Conservation (phyloP, 2,113 vertebrate species). For the Crypturellus undulatus region DNA sequence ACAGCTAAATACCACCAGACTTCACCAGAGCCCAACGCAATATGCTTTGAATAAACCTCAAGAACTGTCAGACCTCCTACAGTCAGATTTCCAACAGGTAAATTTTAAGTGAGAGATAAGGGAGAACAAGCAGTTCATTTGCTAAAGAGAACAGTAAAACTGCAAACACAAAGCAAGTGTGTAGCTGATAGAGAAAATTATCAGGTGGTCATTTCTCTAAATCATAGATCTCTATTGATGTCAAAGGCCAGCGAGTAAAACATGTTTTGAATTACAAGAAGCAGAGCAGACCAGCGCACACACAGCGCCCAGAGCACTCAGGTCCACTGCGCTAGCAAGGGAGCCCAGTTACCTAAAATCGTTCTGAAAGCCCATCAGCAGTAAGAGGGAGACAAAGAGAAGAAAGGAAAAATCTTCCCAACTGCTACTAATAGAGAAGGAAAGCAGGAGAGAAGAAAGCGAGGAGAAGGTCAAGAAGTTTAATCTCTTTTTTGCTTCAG, state of each 20-base stretch:
- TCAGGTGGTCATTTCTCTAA: background rate
- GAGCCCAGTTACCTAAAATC: background rate
- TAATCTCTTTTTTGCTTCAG: background rate
- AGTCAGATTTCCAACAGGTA: background rate
- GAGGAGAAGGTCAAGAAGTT: fast-evolving
- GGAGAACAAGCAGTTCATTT: background rate
- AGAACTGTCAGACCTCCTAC: background rate
- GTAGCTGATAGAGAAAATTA: background rate
- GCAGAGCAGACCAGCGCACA: background rate
- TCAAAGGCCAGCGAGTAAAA: background rate
- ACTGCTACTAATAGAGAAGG: background rate
- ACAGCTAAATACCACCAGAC: background rate
- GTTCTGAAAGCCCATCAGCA: background rate
- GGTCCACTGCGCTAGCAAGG: background rate
- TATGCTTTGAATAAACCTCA: background rate
- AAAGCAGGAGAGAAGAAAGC: background rate
- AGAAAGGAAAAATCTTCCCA: background rate
- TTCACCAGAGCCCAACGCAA: background rate
- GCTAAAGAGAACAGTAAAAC: background rate
- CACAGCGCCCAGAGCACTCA: background rate
- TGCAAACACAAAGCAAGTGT: background rate
- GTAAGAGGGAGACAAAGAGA: background rate
- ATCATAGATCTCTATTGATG: background rate
- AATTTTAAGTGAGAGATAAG: background rate
- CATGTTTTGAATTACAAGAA: background rate